These are phyloP conservation scores for Tenrec ecaudatus DNA, from an alignment of 2,113 vertebrate genomes.

Conservation along the genomic window DNA sequence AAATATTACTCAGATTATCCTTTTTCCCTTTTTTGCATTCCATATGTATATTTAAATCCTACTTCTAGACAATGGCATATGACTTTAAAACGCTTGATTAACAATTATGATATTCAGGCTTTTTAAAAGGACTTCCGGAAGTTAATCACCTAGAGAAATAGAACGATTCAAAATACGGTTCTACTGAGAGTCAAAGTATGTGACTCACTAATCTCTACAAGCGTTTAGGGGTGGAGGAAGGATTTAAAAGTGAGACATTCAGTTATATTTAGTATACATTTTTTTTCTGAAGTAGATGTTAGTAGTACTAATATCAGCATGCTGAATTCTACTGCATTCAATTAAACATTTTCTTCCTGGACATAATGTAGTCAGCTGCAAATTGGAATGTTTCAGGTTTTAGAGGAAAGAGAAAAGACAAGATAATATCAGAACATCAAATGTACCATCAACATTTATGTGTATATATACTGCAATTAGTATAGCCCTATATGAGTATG, in stretches of 20 bases:
- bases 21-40: neutral
- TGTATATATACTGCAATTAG: neutral
- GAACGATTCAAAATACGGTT: neutral
- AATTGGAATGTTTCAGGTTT: neutral
- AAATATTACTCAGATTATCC: neutral
- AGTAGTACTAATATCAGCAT: neutral
- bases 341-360: neutral
- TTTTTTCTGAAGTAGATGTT: neutral
- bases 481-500: neutral
- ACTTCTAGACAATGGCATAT: neutral
- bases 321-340: constrained; percentile 33
- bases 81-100: neutral
- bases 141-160: constrained; percentile 1
- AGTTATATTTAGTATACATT: neutral
- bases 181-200: neutral
- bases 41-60: neutral
- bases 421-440: neutral
- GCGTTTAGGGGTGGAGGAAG: neutral
- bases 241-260: constrained; percentile 10
- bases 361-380: neutral
- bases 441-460: neutral
- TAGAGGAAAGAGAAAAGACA: constrained; percentile 1
- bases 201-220: neutral
- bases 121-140: constrained; percentile 49
- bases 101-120: neutral